phyloP scores from a whole-genome alignment of 2,888 invertebrate species.

The Dasypogon diadema region DNA sequence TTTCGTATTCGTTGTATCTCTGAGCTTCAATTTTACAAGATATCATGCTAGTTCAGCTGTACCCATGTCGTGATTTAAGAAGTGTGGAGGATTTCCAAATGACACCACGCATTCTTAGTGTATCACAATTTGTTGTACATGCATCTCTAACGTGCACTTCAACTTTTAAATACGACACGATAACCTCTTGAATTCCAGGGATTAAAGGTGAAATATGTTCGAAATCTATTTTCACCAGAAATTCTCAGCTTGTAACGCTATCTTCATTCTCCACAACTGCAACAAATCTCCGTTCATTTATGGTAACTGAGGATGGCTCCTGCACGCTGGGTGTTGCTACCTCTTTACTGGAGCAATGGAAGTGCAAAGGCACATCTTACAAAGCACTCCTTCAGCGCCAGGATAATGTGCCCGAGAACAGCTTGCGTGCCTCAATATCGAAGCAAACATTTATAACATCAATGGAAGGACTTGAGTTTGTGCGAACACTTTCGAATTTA shows the following conservation, averaged over 20 bases:
- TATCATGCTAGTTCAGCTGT: too few relatives aligned
- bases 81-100: too few relatives aligned
- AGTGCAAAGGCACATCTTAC: constrained; percentile 10
- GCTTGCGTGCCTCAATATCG: constrained; percentile 38
- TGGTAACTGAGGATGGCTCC: constrained; percentile 7
- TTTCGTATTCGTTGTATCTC: too few relatives aligned
- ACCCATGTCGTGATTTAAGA: too few relatives aligned
- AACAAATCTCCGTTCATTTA: constrained; percentile 30
- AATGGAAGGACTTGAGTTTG: constrained; percentile 11
- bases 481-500: constrained; percentile 35
- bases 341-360: neutral
- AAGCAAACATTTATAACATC: constrained; percentile 28
- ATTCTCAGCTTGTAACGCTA: constrained; percentile 16
- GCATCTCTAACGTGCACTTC: too few relatives aligned
- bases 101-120: too few relatives aligned
- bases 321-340: constrained; percentile 6
- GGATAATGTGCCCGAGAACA: constrained; percentile 40
- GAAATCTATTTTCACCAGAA: constrained; percentile 28
- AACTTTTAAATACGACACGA: too few relatives aligned
- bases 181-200: neutral
- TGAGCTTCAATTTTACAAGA: too few relatives aligned
- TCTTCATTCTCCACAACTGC: constrained; percentile 26
- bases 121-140: too few relatives aligned
- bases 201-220: constrained; percentile 35
- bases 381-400: constrained; percentile 7